Conservation (phyloP, 2,113 vertebrate genomes). For the Eulemur macaco region DNA sequence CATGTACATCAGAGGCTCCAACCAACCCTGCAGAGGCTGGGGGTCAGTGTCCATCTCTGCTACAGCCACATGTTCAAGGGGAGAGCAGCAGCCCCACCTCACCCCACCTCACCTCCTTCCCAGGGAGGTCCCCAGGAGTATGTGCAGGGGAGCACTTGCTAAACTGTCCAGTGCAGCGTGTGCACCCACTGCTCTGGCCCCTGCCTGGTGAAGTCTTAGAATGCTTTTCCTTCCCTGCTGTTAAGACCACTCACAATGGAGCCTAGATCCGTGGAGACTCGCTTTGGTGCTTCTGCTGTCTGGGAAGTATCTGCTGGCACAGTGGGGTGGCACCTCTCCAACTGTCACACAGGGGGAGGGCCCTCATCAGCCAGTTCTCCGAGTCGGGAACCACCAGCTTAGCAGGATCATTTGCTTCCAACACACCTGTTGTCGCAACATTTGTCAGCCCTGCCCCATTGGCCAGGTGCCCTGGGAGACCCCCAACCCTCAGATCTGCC, state of each 20-base stretch:
- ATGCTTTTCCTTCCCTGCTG: background rate
- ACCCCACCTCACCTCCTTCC: background rate
- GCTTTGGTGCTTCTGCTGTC: background rate
- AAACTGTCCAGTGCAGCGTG: too few species aligned
- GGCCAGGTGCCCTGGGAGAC: background rate
- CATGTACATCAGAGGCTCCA: fast-evolving
- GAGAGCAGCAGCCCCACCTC: background rate
- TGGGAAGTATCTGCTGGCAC: background rate
- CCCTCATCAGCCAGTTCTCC: background rate
- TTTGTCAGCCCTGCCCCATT: background rate
- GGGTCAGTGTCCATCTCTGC: fast-evolving
- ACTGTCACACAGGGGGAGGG: background rate
- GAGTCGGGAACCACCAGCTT: background rate
- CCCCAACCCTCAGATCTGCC: background rate
- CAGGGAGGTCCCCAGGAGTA: background rate
- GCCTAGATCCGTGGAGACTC: background rate
- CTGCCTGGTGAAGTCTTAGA: background rate
- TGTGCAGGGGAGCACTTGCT: background rate
- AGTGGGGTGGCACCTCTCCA: background rate
- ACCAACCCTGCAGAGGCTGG: background rate
- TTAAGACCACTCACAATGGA: background rate
- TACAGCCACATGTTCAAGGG: background rate
- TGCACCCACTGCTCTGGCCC: background rate
- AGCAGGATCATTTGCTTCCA: background rate
- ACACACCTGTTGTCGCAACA: background rate